Base-by-base conservation (phyloP, 2,888 invertebrate species). In the Lasioglossum lativentre region DNA sequence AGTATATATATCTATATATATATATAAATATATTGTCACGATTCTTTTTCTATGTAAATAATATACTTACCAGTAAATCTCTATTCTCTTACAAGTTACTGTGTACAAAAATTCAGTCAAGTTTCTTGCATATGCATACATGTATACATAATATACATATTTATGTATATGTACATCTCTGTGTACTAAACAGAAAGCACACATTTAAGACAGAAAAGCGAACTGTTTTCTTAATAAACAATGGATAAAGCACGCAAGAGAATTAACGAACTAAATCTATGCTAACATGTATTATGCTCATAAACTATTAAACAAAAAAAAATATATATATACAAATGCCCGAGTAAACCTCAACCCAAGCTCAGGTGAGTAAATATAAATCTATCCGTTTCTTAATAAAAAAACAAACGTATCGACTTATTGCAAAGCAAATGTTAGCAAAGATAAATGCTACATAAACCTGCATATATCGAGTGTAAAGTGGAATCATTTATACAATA, bases 341-440 rank as follows among this genome's bases (percentile, higher is more conserved):
- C 94, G 94, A 93, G 93, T 93, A 93, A 91, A 92, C 93, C 92
- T 92, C 94, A 94, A 93, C 92, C 91, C 91, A 91, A 92, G 88
- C 88, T 92, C 94, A 94, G 94, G 94, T 94, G 94, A 94, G 94
- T 94, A 94, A 94, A 93, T 91, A 93, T 89, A 94, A 92, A 92
- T 93, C 90, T 93, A 93, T 93, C 92, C 92, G 93, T 94, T 94
- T 92, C 93, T 79, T 86, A 88, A 70, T 82, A 56, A 73, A 56
- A 3, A 10, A 83, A 82, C 66, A 82, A 71, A 70, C 52, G 66
- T 90, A 86, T 83, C 75, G 66, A 82, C 83, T 86, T 82, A 68
- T 79, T 83, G 10, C 59, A 72, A 82, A 79, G 66, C 56, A 85
- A 77, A 84, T 85, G 82, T 87, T 84, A 77, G 79, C 75, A 82